Base-by-base conservation (phyloP, 1,140 invertebrate species). In the Leptinotarsa defecta region DNA sequence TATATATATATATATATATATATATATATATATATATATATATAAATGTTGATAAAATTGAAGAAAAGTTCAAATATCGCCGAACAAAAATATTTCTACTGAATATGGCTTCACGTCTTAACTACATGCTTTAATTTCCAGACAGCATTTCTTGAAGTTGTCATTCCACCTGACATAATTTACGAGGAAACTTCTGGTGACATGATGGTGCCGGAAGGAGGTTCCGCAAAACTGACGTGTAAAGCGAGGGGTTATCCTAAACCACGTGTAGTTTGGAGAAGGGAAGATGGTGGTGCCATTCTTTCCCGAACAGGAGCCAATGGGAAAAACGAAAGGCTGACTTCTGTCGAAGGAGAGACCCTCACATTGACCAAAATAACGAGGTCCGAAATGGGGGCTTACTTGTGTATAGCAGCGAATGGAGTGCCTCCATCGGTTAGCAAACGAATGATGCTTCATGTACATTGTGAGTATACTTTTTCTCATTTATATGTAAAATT, bases 201-300 rank as follows among this genome's bases (percentile, higher is more conserved):
- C 83, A 91, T 96, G 86, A 95, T 96, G 92, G 94, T 96, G 17
- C 93, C 94, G 2, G 96, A 97, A 87, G 95, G 95, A 48, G 93
- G 94, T 3, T 94, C 94, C 4, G 94, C 94, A 4, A 95, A 95
- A 81, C 87, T 98, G 69, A 90, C 92, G 20, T 98, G 96, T 85
- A 94, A 93, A 81, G 95, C 95, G 0, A 88, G 92, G 52, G 95
- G 95, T 1, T 94, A 93, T 85, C 94, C 94, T 4, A 91, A 92
- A 74, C 96, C 96, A 1, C 92, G 92, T 76, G 94, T 97, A 73
- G 88, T 91, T 5, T 98, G 96, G 95, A 89, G 92, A 71, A 89
- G 95, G 64, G 95, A 98, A 86, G 95, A 98, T 84, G 92, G 93
- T 1, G 89, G 91, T 6, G 91, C 94, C 71, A 94, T 96, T 62